These are phyloP conservation scores for Anser brachyrhynchus DNA, from an alignment of 2,113 vertebrate species.

Conservation along the genomic window DNA sequence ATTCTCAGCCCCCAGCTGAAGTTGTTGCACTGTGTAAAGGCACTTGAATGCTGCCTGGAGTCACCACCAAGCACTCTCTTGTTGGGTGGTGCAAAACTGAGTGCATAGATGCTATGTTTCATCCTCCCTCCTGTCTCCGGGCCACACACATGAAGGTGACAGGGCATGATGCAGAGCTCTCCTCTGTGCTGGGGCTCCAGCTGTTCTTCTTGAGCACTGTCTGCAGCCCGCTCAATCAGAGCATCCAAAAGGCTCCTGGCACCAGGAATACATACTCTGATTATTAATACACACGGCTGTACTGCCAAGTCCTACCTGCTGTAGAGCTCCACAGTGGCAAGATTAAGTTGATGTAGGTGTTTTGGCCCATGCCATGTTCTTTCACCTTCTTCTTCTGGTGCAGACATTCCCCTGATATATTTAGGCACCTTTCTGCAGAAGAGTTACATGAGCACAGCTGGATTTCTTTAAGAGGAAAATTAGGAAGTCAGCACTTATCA, in stretches of 20 bases:
- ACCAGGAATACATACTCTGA: background rate
- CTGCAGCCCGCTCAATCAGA: background rate
- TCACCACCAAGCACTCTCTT: background rate
- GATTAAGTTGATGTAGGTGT: background rate
- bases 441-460: background rate
- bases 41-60: background rate
- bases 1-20: constrained; percentile 1
- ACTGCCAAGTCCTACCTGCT: background rate
- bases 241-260: background rate
- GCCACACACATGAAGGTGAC: background rate
- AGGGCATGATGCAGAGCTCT: background rate
- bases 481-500: background rate
- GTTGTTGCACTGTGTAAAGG: background rate
- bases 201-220: background rate
- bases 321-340: background rate
- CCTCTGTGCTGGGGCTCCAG: accelerated
- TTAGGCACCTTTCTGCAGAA: background rate
- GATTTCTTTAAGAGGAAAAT: background rate
- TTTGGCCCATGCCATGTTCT: background rate
- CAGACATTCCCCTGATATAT: background rate
- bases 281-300: background rate
- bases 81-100: background rate
- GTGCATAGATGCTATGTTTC: background rate
- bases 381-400: background rate
- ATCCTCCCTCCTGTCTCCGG: no score